phyloP scores from a whole-genome alignment of 2,888 invertebrate species.

The Xanthorhoe spadicearia region DNA sequence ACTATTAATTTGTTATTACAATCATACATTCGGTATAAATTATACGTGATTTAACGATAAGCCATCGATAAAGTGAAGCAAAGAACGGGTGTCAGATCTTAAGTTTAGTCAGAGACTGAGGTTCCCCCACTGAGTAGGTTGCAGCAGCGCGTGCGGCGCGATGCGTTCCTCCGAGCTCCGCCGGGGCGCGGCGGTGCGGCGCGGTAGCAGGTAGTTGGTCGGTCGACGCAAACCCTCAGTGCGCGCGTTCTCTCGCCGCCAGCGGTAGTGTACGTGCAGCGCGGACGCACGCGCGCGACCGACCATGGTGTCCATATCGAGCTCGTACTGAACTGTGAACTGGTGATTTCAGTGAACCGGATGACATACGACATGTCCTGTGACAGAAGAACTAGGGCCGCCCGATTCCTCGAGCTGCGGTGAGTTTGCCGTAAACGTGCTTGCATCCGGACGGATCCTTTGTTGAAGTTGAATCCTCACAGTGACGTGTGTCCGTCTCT shows the following conservation, averaged over 20 bases:
- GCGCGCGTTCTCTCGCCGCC: conserved; percentile 83
- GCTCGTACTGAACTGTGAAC: conserved; percentile 64
- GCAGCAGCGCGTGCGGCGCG: conserved; percentile 75
- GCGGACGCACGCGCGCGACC: conserved; percentile 71
- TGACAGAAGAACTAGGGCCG: conserved; percentile 82
- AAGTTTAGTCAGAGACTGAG: conserved; percentile 56
- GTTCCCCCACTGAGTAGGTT: conserved; percentile 52
- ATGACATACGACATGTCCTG: conserved; percentile 80
- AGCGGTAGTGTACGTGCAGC: conserved; percentile 80
- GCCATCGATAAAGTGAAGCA: conserved; percentile 31
- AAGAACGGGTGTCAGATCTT: conserved; percentile 47
- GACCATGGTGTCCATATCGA: conserved; percentile 74
- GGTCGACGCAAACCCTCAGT: conserved; percentile 71
- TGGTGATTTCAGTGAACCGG: conserved; percentile 70
- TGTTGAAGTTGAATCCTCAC: conserved; percentile 78
- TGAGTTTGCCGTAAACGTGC: conserved; percentile 75
- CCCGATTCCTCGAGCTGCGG: conserved; percentile 83
- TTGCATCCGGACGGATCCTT: conserved; percentile 68
- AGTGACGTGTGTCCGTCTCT: conserved; percentile 77
- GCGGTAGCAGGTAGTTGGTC: conserved; percentile 75
- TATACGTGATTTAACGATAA: conserved; percentile 41
- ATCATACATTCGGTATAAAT: not conserved
- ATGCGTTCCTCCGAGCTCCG: conserved; percentile 48
- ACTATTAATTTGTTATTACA: no score
- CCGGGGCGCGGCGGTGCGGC: conserved; percentile 63